Percentiles rank a stretch among this genome's conserved stretches.
Evolutionary conservation across 1,140 invertebrate species (phyloP).

Genomic region (Temnothorax longispinosus): DNA sequence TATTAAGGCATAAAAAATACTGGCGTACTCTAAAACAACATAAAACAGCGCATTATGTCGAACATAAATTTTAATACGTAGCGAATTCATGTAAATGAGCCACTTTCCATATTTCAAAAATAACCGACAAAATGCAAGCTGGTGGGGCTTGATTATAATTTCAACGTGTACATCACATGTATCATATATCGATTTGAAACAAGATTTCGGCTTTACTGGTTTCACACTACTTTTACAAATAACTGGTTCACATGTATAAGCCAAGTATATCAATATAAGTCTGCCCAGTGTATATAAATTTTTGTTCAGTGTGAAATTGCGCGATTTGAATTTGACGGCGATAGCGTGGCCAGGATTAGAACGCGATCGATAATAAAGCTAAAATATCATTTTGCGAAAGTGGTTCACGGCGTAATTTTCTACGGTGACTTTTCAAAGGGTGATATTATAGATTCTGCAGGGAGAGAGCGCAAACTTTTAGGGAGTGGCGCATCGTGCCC

Average conservation of each 20-base stretch:
- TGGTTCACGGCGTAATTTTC: constrained; percentile 21
- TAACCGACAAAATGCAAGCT: background rate
- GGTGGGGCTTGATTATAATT: background rate
- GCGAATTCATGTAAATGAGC: background rate
- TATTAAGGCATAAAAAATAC: background rate
- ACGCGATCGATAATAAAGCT: constrained; percentile 46
- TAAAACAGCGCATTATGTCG: background rate
- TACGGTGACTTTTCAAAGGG: background rate
- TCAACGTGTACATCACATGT: background rate
- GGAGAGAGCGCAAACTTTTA: constrained; percentile 36
- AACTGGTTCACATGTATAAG: background rate
- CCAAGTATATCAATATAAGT: background rate
- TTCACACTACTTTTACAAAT: background rate
- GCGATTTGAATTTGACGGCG: constrained; percentile 43
- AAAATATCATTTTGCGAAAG: constrained; percentile 36
- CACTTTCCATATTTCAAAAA: background rate
- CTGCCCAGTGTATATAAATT: background rate
- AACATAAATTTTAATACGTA: background rate
- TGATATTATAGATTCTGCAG: constrained; percentile 28
- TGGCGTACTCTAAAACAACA: background rate
- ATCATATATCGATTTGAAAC: background rate
- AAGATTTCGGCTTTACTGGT: background rate
- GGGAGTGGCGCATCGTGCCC: constrained; percentile 37
- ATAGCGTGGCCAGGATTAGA: constrained; percentile 31
- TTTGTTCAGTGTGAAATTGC: background rate